Evolutionary conservation across 2,113 vertebrate species (phyloP).

Genomic region (Strigops habroptila): DNA sequence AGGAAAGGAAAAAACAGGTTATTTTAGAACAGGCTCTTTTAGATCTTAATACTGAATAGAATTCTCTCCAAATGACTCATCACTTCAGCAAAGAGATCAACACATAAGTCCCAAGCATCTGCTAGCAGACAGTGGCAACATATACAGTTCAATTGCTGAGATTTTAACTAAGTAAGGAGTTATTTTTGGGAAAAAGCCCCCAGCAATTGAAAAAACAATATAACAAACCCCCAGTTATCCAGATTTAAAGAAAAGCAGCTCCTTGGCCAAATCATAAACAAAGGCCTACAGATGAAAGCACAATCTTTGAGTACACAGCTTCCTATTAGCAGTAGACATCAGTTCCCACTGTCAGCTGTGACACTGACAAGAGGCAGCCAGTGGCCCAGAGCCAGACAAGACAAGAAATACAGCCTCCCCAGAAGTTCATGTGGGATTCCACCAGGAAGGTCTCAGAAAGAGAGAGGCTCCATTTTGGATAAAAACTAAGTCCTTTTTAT

Average conservation of each 20-base stretch:
- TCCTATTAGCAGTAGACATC: background rate
- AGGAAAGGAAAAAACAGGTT: background rate
- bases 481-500: background rate
- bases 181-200: background rate
- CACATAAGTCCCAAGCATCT: background rate
- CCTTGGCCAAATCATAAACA: background rate
- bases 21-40: background rate
- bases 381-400: background rate
- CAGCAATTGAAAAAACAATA: background rate
- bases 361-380: too few relatives aligned
- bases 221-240: background rate
- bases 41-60: background rate
- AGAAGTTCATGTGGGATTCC: background rate
- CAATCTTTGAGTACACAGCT: background rate
- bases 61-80: background rate
- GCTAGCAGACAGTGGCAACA: background rate
- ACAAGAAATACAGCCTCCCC: background rate
- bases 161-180: background rate
- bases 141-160: background rate
- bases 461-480: background rate
- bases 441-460: background rate
- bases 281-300: background rate
- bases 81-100: background rate
- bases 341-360: background rate
- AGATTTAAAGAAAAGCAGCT: background rate